Percentiles rank a stretch among this genome's conserved stretches.
These are phyloP conservation scores for Simalia tracyae DNA, from an alignment of 2,797 vertebrate genomes.

Conservation along the genomic window DNA sequence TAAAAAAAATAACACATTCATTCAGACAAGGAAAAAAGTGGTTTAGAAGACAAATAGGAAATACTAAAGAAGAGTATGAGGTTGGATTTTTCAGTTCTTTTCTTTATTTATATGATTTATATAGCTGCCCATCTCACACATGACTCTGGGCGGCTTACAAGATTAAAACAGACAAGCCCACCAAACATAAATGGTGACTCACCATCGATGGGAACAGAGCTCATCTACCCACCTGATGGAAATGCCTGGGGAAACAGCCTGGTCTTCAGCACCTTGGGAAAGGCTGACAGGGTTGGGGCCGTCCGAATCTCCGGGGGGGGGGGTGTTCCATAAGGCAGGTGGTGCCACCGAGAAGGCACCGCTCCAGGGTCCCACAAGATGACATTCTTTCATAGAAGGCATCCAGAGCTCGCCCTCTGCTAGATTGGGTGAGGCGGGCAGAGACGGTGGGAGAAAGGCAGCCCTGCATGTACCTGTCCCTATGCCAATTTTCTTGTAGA, in stretches of 20 bases:
- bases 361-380: background rate
- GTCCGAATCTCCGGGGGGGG: background rate
- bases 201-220: background rate
- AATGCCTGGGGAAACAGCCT: too few species aligned
- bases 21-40: too few species aligned
- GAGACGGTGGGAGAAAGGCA: background rate
- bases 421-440: background rate
- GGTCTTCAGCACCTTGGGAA: too few species aligned
- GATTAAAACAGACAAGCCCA: background rate
- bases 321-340: background rate
- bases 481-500: too few species aligned
- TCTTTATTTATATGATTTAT: background rate
- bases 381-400: background rate
- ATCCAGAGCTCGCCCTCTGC: background rate
- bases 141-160: background rate
- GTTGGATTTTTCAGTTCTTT: too few species aligned
- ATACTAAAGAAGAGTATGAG: too few species aligned
- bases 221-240: too few species aligned
- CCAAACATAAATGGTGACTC: background rate
- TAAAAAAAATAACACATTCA: too few species aligned
- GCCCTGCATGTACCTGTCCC: too few species aligned
- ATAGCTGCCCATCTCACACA: background rate
- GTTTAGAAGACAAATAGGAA: too few species aligned
- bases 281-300: too few species aligned
- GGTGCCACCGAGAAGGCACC: background rate